Base-by-base conservation (phyloP, 2,113 vertebrate species). In the Cyanocitta stelleri region DNA sequence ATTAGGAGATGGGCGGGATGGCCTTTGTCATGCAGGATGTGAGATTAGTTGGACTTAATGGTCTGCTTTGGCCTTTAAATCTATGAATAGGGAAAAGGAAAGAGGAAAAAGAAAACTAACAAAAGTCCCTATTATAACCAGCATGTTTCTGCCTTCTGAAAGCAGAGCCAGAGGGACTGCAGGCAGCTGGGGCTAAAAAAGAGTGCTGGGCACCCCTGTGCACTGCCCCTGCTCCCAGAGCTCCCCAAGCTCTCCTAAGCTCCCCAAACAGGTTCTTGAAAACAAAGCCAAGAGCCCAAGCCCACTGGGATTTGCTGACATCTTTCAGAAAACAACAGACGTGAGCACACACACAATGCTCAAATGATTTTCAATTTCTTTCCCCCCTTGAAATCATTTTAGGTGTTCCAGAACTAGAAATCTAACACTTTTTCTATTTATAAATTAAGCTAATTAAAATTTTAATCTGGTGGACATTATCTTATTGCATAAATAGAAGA, bases 391-490 rank as follows among this genome's bases (percentile, higher is more conserved):
- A 77, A 69, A 76, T 93, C 16, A 72, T 68, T 92, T 75, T 89
- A 90, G 64, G 49, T 90, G 74, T 85, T 88, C 73, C 41, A 84
- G 83, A 92, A 56, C 79, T 61, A 63, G 58, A 95, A 95, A 85
- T 69, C 21, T 59, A 91, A 74, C 58, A 33, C 75, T 49, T 77
- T 67, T 95, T 77, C 71, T 55, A 63, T 80, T 83, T 94, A 88
- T 90, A 93, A 96, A 92, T 93, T 67, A 61, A 92, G 73, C 85
- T 93, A 95, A 97, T 96, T 94, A 90, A 94, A 91, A 80, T 78
- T 94, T 94, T 93, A 89, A 93, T 95, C 88, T 89, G 44, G 56
- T 93, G 81, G 92, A 90, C 83, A 62, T 90, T 88, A 89, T 96
- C 58, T 90, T 84, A 48, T 87, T 87, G 69, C 30, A 67, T 92